These are phyloP conservation scores for Odontocerum albicorne DNA, from an alignment of 2,888 invertebrate species.

Conservation along the genomic window DNA sequence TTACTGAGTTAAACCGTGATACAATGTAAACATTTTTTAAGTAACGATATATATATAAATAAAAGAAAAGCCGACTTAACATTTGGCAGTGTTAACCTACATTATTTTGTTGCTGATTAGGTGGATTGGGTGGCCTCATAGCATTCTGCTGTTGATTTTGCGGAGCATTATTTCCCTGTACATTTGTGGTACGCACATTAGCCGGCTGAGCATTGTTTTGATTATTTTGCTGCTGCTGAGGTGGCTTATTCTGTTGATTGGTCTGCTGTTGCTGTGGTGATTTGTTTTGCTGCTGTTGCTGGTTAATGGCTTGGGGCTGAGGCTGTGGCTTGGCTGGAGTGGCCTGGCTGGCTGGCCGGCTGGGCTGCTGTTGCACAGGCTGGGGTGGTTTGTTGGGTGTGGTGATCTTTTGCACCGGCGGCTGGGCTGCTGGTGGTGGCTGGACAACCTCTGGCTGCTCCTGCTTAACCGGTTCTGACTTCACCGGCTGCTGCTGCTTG, in stretches of 20 bases:
- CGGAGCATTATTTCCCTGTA: no score
- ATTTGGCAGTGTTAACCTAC: conserved; percentile 8
- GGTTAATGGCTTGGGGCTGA: no score
- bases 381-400: neutral
- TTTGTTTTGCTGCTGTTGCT: conserved; percentile 2
- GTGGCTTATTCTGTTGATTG: conserved; percentile 1
- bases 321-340: neutral
- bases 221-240: no score
- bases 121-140: conserved; percentile 10
- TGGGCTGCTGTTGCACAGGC: conserved; percentile 3
- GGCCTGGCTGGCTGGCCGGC: neutral
- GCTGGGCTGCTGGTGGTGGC: conserved; percentile 4
- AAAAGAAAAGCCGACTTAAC: no score
- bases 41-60: no score
- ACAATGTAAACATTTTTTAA: no score
- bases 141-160: conserved; percentile 13
- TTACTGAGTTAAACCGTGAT: no score
- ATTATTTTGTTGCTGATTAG: conserved; percentile 23
- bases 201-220: no score
- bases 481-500: neutral
- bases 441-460: conserved; percentile 2
- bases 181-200: no score
- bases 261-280: conserved; percentile 7
- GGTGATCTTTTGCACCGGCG: neutral
- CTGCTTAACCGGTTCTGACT: neutral